A percentile compares a stretch with the other conserved stretches of the same genome.
These are phyloP conservation scores for Spodoptera litura DNA, from an alignment of 1,140 invertebrate species.

Conservation along the genomic window DNA sequence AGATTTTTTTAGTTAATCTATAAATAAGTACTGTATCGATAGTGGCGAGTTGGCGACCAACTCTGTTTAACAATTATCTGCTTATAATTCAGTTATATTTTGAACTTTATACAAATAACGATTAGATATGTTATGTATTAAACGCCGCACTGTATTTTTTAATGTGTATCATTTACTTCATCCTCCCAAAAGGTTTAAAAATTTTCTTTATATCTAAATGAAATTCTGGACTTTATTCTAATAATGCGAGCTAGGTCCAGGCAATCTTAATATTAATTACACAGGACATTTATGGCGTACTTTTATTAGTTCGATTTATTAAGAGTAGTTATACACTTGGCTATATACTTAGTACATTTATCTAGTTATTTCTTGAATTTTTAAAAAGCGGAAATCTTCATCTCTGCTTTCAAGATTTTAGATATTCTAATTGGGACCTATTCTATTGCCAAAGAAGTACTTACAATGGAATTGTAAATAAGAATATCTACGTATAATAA, in stretches of 20 bases:
- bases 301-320: background rate
- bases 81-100: too few species aligned
- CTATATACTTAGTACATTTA: background rate
- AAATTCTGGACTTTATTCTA: too few species aligned
- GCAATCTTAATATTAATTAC: too few species aligned
- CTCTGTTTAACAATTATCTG: too few species aligned
- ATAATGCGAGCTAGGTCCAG: too few species aligned
- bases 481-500: background rate
- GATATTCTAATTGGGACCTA: background rate
- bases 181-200: too few species aligned
- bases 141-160: background rate
- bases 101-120: too few species aligned
- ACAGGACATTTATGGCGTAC: too few species aligned
- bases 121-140: too few species aligned
- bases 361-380: conserved; percentile 3
- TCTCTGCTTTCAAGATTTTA: background rate
- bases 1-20: background rate
- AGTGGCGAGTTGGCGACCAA: background rate
- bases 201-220: too few species aligned
- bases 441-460: background rate
- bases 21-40: background rate
- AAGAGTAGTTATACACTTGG: too few species aligned
- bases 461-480: background rate
- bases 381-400: conserved; percentile 11
- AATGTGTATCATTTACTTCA: too few species aligned